A percentile compares a stretch with the other conserved stretches of the same genome.
Conservation (phyloP, 2,797 vertebrate genomes). For the Brachyalestes nurse region DNA sequence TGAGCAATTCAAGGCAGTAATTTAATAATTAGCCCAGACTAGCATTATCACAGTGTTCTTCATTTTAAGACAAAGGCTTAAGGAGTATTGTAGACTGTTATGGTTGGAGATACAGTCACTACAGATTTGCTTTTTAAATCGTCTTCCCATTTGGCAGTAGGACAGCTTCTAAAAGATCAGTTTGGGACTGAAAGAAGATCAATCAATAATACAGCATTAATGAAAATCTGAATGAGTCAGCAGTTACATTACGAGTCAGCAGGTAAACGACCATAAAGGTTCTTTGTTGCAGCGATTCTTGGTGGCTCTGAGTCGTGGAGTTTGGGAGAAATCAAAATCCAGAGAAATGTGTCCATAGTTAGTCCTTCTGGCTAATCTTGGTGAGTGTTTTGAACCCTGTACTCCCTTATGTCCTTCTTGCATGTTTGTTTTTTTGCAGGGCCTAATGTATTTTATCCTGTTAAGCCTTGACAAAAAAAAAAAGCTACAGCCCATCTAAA, state of each 20-base stretch:
- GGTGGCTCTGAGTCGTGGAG: not conserved
- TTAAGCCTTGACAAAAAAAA: not conserved
- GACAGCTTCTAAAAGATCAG: not conserved
- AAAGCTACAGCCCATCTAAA: not conserved
- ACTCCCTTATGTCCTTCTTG: not conserved
- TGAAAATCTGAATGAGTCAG: conserved; percentile 3
- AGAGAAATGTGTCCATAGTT: not conserved
- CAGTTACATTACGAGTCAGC: no score
- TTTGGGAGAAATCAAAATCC: not conserved
- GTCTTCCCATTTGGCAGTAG: not conserved
- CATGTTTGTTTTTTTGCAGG: not conserved
- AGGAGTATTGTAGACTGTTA: no score
- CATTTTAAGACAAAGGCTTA: no score
- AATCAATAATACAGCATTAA: not conserved
- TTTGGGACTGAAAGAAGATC: not conserved
- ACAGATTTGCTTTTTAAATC: not conserved
- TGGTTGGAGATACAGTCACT: no score
- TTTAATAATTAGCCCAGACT: no score
- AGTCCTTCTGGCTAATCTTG: not conserved
- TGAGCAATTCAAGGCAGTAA: no score
- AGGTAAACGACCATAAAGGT: not conserved
- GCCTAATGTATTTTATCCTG: not conserved
- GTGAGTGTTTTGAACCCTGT: not conserved
- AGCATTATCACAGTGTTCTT: no score
- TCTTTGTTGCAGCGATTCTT: not conserved